Percentiles rank a stretch among this genome's conserved stretches.
Evolutionary conservation across 2,113 vertebrate species (phyloP).

Genomic region (Tringa solitaria): DNA sequence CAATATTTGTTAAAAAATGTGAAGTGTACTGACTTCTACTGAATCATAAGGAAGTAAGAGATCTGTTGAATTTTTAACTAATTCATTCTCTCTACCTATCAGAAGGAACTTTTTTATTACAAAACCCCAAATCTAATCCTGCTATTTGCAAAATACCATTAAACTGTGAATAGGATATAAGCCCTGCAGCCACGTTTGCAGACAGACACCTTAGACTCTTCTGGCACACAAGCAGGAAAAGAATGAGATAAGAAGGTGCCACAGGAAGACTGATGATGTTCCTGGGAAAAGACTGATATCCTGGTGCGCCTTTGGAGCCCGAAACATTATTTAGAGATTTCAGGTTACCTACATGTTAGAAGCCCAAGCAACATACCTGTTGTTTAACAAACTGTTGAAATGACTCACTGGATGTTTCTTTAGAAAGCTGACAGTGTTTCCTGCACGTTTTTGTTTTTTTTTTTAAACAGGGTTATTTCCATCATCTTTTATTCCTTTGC

Average conservation of each 20-base stretch:
- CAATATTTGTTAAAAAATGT: neutral
- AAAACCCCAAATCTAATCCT: neutral
- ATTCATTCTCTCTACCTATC: neutral
- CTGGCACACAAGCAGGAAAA: neutral
- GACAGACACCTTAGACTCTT: neutral
- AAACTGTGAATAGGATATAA: neutral
- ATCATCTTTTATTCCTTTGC: neutral
- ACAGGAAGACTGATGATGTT: neutral
- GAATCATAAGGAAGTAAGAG: neutral
- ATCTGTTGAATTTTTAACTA: neutral
- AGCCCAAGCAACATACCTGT: neutral
- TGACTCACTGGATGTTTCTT: neutral
- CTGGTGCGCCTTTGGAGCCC: neutral
- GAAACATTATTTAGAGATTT: neutral
- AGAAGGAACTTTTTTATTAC: neutral
- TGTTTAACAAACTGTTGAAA: neutral
- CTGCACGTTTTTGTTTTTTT: neutral
- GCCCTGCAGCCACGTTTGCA: neutral
- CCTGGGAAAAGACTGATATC: neutral
- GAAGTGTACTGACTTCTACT: neutral
- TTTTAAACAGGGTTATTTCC: neutral
- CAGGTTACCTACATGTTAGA: neutral
- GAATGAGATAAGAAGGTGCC: neutral
- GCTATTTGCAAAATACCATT: neutral
- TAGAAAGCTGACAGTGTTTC: neutral